Evolutionary conservation across 2,797 vertebrate genomes (phyloP), one percentile per base, ranked within the genome.

Genomic region (Lepus townsendii): DNA sequence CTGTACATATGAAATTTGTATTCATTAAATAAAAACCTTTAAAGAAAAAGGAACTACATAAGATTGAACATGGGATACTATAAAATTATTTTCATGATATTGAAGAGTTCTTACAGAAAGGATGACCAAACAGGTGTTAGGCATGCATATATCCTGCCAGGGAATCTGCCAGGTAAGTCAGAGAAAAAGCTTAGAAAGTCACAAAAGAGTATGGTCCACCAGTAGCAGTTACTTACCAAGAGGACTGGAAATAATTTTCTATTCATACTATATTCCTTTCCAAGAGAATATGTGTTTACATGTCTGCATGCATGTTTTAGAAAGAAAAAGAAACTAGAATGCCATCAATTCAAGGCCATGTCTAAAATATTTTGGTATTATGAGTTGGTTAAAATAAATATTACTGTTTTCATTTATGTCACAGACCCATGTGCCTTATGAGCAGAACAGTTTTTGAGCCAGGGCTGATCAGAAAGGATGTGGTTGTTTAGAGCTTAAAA

Each of bases 321-420:
- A 65, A 85, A 83, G 57, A 66, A 54, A 82, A 83, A 90, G 27
- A 75, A 78, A 35, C 13, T n/a, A 27, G 78, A 86, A 78, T 71
- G 38, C 17, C n/a, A 52, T 52, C 79, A 68, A 93, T 85, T 42
- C 76, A 66, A 95, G 82, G 52, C 60, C 32, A 30, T 65, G 71
- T 71, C 68, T 82, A 91, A 93, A 95, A 90, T 94, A 79, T 89
- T 92, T 95, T 90, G 83, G 42, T 88, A 14, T 84, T 92, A 89
- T 26, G 27, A 60, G n/a, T 63, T 90, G 6, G 22, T 77, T 69
- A 91, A 90, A 63, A 88, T 88, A 96, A 96, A 96, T 69, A 78
- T 72, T 90, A 90, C 89, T 94, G 66, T 91, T 96, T 97, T 87
- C 57, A 57, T 83, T 94, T 89, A 91, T 87, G 84, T 82, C 90